Conservation (phyloP, 2,888 invertebrate genomes). For the Drosophila kambysellisi region DNA sequence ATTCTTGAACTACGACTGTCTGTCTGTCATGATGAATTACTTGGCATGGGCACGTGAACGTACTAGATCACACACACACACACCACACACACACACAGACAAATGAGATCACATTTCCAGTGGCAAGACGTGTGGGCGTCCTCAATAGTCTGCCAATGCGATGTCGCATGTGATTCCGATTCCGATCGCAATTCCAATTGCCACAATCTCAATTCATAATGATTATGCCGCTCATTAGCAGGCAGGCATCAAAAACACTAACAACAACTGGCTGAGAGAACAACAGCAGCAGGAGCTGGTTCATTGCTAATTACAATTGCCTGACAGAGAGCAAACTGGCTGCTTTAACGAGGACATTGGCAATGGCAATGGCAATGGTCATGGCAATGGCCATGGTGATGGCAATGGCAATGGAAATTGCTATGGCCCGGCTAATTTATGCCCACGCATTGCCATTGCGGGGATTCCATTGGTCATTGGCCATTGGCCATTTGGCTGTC, state of each 20-base stretch:
- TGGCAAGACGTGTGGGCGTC: slow-evolving; percentile 55
- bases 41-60: slow-evolving; percentile 43
- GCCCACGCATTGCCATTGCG: slow-evolving; percentile 54
- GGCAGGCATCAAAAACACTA: slow-evolving; percentile 25
- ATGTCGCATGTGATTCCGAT: slow-evolving; percentile 18
- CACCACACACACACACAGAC: slow-evolving; percentile 3
- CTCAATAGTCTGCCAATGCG: slow-evolving; percentile 28
- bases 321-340: slow-evolving; percentile 30
- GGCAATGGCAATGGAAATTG: slow-evolving; percentile 7
- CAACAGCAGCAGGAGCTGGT: slow-evolving; percentile 4
- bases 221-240: slow-evolving; percentile 62
- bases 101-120: slow-evolving; percentile 8
- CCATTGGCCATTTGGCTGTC: slow-evolving; percentile 58
- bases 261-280: slow-evolving; percentile 1
- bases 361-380: slow-evolving; percentile 17
- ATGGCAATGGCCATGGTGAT: neutral
- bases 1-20: slow-evolving; percentile 11
- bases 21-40: slow-evolving; percentile 70
- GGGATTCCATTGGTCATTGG: slow-evolving; percentile 32
- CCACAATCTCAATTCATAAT: slow-evolving; percentile 71
- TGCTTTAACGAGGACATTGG: slow-evolving; percentile 56
- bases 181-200: slow-evolving; percentile 42
- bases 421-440: slow-evolving; percentile 61
- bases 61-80: neutral
- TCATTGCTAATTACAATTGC: slow-evolving; percentile 65